Evolutionary conservation across 2,113 vertebrate genomes (phyloP), one percentile per base, ranked within the genome.

Genomic region (Jacana jacana): DNA sequence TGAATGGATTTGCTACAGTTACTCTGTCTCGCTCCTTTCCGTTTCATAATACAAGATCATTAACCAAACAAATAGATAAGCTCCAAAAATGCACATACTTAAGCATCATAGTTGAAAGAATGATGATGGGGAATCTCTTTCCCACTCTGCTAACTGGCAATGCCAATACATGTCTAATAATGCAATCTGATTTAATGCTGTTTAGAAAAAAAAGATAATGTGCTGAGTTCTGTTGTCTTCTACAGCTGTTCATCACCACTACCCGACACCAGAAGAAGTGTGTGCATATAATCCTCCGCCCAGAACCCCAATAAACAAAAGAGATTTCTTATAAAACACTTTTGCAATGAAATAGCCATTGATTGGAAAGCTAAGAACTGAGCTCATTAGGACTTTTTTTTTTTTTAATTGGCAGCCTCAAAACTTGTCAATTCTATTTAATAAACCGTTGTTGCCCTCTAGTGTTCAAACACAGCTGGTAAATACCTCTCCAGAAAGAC

Each of bases 391-490:
- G 77, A 73, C 19, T 24, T 55, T n/a, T 57, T 4, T 24, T 55
- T n/a, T 57, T 4, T 4, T 42, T 42, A 65, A 73, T 28, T 10
- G 35, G 13, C 23, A 35, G 23, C 18, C 46, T 84, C 55, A 3
- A 33, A 73, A 60, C 19, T 23, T 22, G 12, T 52, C 19, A 33
- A 13, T 81, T 87, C 57, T 42, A 39, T 94, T 94, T 65, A 58
- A 58, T 82, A 81, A 94, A 68, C 82, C 61, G 11, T 42, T 93
- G 80, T 88, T 96, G 96, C 97, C 94, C 95, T 94, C 96, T 97
- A 87, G 95, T 57, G 96, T 84, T 93, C 81, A 87, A 57, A 69
- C 13, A 33, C 4, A 52, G 78, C 42, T 91, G 28, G 33, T 31
- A 70, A 81, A 48, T 39, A 31, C 25, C 30, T 8, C 46, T 54